These are phyloP conservation scores for Drosophila aldrichi DNA, from an alignment of 2,888 invertebrate species.

Conservation along the genomic window DNA sequence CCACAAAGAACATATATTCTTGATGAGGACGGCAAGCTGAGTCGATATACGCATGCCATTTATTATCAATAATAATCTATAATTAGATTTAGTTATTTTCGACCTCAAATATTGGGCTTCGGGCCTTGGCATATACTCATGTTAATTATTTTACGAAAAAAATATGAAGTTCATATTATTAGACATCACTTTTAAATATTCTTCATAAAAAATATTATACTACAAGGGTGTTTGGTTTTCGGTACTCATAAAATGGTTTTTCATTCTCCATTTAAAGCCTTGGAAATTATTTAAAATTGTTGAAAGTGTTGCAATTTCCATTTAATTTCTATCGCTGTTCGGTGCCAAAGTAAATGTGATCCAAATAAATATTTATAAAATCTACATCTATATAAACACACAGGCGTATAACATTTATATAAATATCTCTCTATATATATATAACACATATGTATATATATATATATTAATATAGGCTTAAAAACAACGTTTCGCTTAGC, in stretches of 20 bases:
- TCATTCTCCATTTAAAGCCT: not conserved
- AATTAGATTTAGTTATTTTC: not conserved
- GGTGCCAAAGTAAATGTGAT: constrained; percentile 44
- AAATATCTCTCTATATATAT: constrained; percentile 13
- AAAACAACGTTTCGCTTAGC: constrained; percentile 40
- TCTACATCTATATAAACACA: constrained; percentile 40
- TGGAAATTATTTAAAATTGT: constrained; percentile 30
- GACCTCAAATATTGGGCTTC: not conserved
- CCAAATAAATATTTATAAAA: constrained; percentile 57
- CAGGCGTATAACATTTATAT: constrained; percentile 36
- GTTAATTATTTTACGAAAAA: not conserved
- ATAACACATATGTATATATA: constrained; percentile 2
- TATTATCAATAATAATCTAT: not conserved
- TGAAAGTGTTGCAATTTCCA: constrained; percentile 31
- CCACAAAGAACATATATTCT: not conserved
- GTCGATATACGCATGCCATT: not conserved
- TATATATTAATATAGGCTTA: constrained; percentile 18
- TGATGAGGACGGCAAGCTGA: not conserved
- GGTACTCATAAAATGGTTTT: not conserved
- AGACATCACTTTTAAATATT: not conserved
- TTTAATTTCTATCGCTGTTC: constrained; percentile 6
- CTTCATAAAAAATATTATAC: not conserved
- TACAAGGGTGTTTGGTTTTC: constrained; percentile 21
- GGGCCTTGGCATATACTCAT: not conserved
- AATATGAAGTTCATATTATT: no score